phyloP scores from a whole-genome alignment of 2,113 vertebrate species.

The Ardeotis arabs region DNA sequence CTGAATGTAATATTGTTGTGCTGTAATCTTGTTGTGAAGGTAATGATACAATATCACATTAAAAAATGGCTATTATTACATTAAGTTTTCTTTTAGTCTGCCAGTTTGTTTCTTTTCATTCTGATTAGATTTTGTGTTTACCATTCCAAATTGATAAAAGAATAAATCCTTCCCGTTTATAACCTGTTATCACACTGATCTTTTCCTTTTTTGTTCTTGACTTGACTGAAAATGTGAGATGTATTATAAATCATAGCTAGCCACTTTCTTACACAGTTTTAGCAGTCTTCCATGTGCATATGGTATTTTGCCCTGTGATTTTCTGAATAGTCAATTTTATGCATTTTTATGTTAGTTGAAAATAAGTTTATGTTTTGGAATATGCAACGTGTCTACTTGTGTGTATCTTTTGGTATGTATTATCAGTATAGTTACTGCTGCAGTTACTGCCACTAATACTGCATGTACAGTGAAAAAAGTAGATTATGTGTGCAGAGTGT shows the following conservation, averaged over 20 bases:
- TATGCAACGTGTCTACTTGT: neutral
- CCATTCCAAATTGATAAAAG: constrained; percentile 40
- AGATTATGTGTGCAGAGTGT: neutral
- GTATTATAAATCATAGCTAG: neutral
- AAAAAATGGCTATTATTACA: constrained; percentile 52
- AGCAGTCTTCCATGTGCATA: neutral
- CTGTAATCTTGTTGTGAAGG: constrained; percentile 66
- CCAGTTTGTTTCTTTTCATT: constrained; percentile 47
- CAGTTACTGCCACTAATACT: neutral
- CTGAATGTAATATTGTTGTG: constrained; percentile 56
- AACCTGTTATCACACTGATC: neutral
- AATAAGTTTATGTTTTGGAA: constrained; percentile 11
- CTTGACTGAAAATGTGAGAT: neutral
- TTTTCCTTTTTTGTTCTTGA: constrained; percentile 20
- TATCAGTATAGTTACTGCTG: neutral
- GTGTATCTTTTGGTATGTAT: neutral
- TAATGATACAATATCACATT: constrained; percentile 67
- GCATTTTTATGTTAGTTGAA: neutral
- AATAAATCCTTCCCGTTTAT: constrained; percentile 44
- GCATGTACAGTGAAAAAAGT: neutral
- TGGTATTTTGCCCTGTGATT: neutral
- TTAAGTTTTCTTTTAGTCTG: constrained; percentile 57
- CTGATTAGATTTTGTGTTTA: constrained; percentile 69
- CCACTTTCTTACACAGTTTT: neutral
- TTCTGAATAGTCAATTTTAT: neutral